Percentiles rank a stretch among this genome's conserved stretches.
phyloP scores from a whole-genome alignment of 2,888 invertebrate genomes.

The Conus canariensis region DNA sequence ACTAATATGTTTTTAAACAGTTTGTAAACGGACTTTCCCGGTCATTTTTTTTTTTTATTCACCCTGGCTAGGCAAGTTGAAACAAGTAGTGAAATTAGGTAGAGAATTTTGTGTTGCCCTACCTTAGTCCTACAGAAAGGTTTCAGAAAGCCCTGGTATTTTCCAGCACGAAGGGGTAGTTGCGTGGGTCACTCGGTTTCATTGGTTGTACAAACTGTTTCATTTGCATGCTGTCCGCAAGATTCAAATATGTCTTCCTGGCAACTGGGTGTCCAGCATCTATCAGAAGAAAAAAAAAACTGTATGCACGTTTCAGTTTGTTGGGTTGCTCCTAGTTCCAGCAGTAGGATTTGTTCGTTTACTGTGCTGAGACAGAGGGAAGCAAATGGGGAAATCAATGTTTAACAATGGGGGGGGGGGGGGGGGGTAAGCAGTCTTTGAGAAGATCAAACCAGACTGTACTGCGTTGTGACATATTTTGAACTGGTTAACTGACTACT shows the following conservation, averaged over 20 bases:
- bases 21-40: background rate
- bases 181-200: background rate
- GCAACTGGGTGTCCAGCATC: background rate
- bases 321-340: background rate
- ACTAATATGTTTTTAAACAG: background rate
- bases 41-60: background rate
- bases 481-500: too few relatives aligned
- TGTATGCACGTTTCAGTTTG: background rate
- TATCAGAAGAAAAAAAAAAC: background rate
- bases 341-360: background rate
- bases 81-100: background rate
- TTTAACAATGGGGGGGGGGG: too few relatives aligned
- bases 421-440: too few relatives aligned
- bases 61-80: background rate
- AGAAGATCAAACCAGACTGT: too few relatives aligned
- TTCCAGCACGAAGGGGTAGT: background rate
- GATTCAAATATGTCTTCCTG: slow-evolving; percentile 8
- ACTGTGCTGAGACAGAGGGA: background rate
- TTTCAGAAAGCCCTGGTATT: background rate
- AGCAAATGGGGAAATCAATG: too few relatives aligned
- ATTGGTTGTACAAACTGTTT: background rate
- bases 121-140: background rate
- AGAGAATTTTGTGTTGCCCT: background rate
- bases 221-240: slow-evolving; percentile 18
- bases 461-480: too few relatives aligned